Evolutionary conservation across 1,140 invertebrate genomes (phyloP), one percentile per base, ranked within the genome.

Genomic region (Pachyrhynchus sulphureomaculatus): DNA sequence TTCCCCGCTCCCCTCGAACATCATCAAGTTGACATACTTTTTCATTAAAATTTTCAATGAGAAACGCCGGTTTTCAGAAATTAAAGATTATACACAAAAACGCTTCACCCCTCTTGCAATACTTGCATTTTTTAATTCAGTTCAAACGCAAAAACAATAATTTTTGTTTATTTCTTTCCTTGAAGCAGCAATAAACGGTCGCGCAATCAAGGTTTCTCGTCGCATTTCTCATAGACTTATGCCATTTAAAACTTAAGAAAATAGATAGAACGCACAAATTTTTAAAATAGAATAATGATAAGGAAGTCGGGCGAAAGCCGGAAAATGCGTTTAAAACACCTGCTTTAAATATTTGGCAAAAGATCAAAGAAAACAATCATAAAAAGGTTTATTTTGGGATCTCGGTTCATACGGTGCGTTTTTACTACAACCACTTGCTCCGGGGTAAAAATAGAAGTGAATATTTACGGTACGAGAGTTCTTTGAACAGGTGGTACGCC

Each of bases 371-470:
- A 13, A 21, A n/a, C 10, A 21, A 26, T 3, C 17, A 15, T 6
- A 36, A 34, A 6, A 20, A 21, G 6, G 6, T n/a, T 9, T 39
- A 12, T 41, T 37, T 15, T 26, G 41, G 24, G 26, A 29, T 6
- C 26, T 26, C 6, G 6, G 8, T 29, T 9, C 26, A 29, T 29
- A 29, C 26, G 26, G 26, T 6, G 26, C 12, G 5, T 67, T 66
- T 67, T 53, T 44, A 53, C 29, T 37, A 49, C 66, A 68, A 66
- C 66, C 66, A 68, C 66, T 62, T 62, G 64, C 60, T 42, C 17
- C 12, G 26, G 54, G 36, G 36, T 51, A 65, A 65, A 67, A 67
- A 68, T 65, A 68, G 55, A 58, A 36, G 20, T 45, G 9, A 20
- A 12, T 44, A 52, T 58, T 58, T 24, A 44, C 26, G 45, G 24